These are phyloP conservation scores for Pollenia griseotomentosa DNA, from an alignment of 2,888 invertebrate genomes.

Conservation along the genomic window DNA sequence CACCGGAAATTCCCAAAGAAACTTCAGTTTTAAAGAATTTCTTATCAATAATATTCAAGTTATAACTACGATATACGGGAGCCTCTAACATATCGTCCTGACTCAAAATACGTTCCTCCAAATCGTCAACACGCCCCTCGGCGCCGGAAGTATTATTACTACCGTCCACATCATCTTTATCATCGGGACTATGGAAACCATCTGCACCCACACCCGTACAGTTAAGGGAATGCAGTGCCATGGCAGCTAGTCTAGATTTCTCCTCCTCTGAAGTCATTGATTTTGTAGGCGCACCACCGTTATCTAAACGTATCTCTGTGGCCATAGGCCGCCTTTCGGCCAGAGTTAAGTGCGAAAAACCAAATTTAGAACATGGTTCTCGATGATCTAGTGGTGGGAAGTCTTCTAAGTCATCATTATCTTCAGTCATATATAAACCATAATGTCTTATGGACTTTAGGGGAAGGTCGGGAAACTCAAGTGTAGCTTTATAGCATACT, in stretches of 20 bases:
- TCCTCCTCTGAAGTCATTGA: conserved; percentile 85
- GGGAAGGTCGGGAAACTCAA: conserved; percentile 87
- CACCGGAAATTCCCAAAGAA: conserved; percentile 94
- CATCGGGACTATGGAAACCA: conserved; percentile 80
- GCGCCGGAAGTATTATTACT: conserved; percentile 77
- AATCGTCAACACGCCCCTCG: conserved; percentile 83
- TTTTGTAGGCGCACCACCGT: conserved; percentile 77
- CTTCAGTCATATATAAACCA: conserved; percentile 96
- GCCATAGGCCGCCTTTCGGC: conserved; percentile 87
- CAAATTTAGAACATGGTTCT: conserved; percentile 96
- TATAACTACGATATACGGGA: conserved; percentile 93
- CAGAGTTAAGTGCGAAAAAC: conserved; percentile 94
- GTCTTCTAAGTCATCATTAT: conserved; percentile 94
- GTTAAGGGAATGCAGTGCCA: conserved; percentile 79
- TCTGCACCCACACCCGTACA: conserved; percentile 78
- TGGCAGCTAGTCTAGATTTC: conserved; percentile 79
- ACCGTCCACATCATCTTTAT: conserved; percentile 64
- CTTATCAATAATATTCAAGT: conserved; percentile 91
- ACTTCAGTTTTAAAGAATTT: conserved; percentile 93
- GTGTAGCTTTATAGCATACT: conserved; percentile 93
- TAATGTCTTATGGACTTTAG: conserved; percentile 89
- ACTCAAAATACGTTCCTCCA: conserved; percentile 88
- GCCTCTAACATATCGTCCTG: conserved; percentile 93
- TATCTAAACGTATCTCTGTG: conserved; percentile 80
- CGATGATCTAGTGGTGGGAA: conserved; percentile 95